Conservation (phyloP, 37 sponge, comb jelly and placozoan genomes). For the Tethya wilhelma region DNA sequence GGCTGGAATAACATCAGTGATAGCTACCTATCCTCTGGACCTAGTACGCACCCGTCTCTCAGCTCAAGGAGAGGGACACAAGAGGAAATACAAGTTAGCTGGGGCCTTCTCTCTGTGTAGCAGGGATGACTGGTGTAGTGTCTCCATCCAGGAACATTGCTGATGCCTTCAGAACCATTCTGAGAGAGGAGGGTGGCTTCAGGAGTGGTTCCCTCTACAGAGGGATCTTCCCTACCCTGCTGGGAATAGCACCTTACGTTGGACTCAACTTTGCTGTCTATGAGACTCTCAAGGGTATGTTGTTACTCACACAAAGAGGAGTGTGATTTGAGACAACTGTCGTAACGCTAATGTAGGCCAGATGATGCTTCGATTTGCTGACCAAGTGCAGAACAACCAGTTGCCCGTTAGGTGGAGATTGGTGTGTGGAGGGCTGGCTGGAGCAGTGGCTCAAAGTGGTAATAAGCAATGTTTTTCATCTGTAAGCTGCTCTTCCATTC, state of each 20-base stretch:
- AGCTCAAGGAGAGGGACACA: conserved; percentile 42
- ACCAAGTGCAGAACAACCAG: conserved; percentile 36
- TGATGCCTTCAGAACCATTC: conserved; percentile 35
- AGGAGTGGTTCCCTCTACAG: conserved; percentile 58
- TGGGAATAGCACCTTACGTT: conserved; percentile 83
- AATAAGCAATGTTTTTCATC: not conserved
- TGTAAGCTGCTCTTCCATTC: not conserved
- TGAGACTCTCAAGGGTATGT: conserved; percentile 61
- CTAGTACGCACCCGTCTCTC: conserved; percentile 75
- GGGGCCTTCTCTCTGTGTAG: no score
- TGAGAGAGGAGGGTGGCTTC: conserved; percentile 59
- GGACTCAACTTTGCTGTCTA: conserved; percentile 68
- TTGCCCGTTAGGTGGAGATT: conserved; percentile 58
- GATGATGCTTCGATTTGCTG: no score
- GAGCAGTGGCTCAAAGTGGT: conserved; percentile 72
- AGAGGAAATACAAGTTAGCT: no score
- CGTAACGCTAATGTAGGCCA: no score
- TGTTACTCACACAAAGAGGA: no score
- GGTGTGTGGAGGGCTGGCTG: conserved; percentile 67
- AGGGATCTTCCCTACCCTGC: conserved; percentile 64
- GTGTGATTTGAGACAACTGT: no score
- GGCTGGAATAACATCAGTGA: conserved; percentile 80
- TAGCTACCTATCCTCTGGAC: conserved; percentile 80
- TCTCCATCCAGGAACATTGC: conserved; percentile 51
- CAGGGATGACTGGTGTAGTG: no score